Evolutionary conservation across 2,888 invertebrate species (phyloP).

Genomic region (Phlogophora meticulosa): DNA sequence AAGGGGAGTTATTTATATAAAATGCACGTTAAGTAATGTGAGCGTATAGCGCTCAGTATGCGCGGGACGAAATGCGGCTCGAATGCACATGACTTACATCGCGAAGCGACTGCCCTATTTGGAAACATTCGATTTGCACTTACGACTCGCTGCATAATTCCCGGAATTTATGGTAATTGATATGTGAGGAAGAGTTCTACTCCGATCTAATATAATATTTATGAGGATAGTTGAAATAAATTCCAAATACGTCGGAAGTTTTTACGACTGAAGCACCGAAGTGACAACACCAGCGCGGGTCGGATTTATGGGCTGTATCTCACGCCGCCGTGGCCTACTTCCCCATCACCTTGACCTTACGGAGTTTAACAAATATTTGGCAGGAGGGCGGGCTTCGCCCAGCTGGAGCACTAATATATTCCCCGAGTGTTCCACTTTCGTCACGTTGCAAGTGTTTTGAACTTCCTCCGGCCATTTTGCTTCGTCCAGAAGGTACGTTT

Average conservation of each 20-base stretch:
- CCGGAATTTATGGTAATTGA: slow-evolving; percentile 63
- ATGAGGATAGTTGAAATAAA: slow-evolving; percentile 59
- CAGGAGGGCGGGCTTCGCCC: slow-evolving; percentile 57
- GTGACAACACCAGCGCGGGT: slow-evolving; percentile 54
- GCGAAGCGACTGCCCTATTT: slow-evolving; percentile 61
- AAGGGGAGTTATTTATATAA: slow-evolving; percentile 41
- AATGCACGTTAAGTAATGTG: slow-evolving; percentile 34
- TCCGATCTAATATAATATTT: slow-evolving; percentile 56
- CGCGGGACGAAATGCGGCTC: slow-evolving; percentile 69
- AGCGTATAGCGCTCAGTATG: slow-evolving; percentile 31
- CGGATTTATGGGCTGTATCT: slow-evolving; percentile 49
- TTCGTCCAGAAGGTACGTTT: slow-evolving; percentile 40
- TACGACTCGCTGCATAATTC: slow-evolving; percentile 58
- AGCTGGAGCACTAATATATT: slow-evolving; percentile 62
- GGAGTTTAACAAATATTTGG: slow-evolving; percentile 61
- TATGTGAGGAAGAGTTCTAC: slow-evolving; percentile 55
- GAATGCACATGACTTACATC: slow-evolving; percentile 73
- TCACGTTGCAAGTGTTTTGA: slow-evolving; percentile 54
- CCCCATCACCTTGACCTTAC: slow-evolving; percentile 58
- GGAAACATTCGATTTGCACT: slow-evolving; percentile 62
- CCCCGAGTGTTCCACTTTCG: slow-evolving; percentile 55
- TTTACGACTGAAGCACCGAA: slow-evolving; percentile 56
- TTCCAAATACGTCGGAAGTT: slow-evolving; percentile 54
- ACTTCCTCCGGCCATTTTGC: slow-evolving; percentile 33
- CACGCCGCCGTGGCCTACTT: slow-evolving; percentile 57